phyloP scores from a whole-genome alignment of 2,113 vertebrate genomes.

The Laticauda colubrina region DNA sequence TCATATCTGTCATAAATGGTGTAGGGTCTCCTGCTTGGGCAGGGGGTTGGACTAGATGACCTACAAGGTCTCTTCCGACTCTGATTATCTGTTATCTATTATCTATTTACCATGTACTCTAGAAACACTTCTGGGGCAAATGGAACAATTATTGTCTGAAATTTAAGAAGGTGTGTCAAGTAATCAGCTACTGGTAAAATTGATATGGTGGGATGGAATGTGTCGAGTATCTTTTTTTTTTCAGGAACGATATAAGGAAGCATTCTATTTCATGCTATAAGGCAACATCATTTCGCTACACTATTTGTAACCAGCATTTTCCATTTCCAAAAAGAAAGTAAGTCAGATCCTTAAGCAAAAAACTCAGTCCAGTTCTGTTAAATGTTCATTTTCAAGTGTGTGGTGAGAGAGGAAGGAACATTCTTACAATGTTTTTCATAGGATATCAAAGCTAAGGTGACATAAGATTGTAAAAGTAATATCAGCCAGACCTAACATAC shows the following conservation, averaged over 20 bases:
- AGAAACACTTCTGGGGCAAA: neutral
- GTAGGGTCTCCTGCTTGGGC: no score
- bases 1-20: no score
- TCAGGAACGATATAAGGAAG: neutral
- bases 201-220: neutral
- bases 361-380: neutral
- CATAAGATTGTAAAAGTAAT: neutral
- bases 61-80: no score
- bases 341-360: neutral
- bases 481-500: neutral
- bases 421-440: neutral
- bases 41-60: no score
- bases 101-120: neutral
- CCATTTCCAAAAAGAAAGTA: neutral
- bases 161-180: neutral
- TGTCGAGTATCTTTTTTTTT: neutral
- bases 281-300: neutral
- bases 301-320: neutral
- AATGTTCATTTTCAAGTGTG: neutral
- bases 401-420: neutral
- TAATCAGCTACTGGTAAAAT: neutral
- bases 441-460: neutral
- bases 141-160: neutral
- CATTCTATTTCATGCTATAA: neutral
- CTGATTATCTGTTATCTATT: no score